These are phyloP conservation scores for Leptopilina clavipes DNA, from an alignment of 1,140 invertebrate genomes.

Conservation along the genomic window DNA sequence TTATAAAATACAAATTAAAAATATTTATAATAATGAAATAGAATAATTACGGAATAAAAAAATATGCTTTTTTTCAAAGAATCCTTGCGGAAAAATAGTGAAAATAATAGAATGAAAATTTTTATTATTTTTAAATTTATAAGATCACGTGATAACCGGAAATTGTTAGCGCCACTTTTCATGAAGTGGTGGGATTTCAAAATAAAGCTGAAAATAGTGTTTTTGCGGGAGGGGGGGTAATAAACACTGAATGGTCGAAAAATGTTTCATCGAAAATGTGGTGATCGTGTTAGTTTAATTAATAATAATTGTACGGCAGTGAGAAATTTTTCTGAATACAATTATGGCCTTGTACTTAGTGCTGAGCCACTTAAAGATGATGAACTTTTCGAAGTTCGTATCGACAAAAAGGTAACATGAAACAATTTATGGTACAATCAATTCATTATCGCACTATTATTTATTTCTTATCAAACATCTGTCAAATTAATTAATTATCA, in stretches of 20 bases:
- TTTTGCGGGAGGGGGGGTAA: conserved; percentile 1
- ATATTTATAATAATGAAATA: not conserved
- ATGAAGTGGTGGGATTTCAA: not conserved
- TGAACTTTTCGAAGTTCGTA: conserved; percentile 90
- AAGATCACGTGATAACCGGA: no score
- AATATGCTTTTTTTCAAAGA: not conserved
- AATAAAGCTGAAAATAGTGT: conserved; percentile 32
- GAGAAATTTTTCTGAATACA: conserved; percentile 86
- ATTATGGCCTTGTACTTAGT: conserved; percentile 90
- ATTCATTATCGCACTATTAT: not conserved
- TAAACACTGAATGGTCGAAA: conserved; percentile 53
- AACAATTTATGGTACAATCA: not conserved
- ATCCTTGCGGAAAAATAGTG: no score
- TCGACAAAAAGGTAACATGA: conserved; percentile 87
- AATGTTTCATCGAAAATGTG: conserved; percentile 87
- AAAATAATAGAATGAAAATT: no score
- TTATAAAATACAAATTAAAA: no score
- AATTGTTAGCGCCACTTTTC: not conserved
- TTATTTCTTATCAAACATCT: conserved; percentile 5
- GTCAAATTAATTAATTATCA: conserved; percentile 36
- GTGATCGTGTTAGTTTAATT: conserved; percentile 85
- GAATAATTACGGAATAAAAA: not conserved
- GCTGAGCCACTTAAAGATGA: conserved; percentile 87
- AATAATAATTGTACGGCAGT: conserved; percentile 89
- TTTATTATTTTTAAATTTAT: no score